These are phyloP conservation scores for Drosophila lacteicornis DNA, from an alignment of 1,140 invertebrate genomes.

Conservation along the genomic window DNA sequence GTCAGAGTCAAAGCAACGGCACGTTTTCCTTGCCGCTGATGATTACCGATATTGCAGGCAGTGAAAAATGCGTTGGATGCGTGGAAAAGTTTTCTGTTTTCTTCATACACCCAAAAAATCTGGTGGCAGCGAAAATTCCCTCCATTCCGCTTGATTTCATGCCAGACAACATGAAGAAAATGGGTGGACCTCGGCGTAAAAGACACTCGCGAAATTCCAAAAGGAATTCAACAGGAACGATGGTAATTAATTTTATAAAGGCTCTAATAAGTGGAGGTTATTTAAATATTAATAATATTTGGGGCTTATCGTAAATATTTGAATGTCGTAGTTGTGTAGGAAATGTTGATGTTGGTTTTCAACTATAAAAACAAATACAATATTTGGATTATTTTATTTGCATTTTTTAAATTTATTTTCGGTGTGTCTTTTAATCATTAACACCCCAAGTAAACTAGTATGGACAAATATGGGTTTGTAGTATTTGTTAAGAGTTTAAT, in stretches of 20 bases:
- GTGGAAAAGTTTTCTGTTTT: conserved; percentile 70
- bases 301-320: background rate
- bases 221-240: conserved; percentile 12
- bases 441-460: too few relatives aligned
- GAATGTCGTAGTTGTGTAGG: background rate
- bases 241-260: conserved; percentile 2
- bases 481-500: too few relatives aligned
- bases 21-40: conserved; percentile 53
- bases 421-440: too few relatives aligned
- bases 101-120: conserved; percentile 50
- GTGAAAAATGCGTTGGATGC: conserved; percentile 77
- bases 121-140: conserved; percentile 39
- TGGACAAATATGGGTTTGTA: too few relatives aligned
- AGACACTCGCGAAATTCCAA: conserved; percentile 1
- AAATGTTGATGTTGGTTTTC: background rate
- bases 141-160: conserved; percentile 23
- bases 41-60: conserved; percentile 77
- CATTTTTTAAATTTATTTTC: background rate
- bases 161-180: conserved; percentile 1
- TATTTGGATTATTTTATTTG: too few relatives aligned
- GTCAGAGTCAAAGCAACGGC: conserved; percentile 21
- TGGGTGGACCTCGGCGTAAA: background rate
- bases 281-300: background rate
- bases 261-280: background rate
- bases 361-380: background rate